These are phyloP conservation scores for Gallinago jamesoni DNA, from an alignment of 2,113 vertebrate species.

Conservation along the genomic window DNA sequence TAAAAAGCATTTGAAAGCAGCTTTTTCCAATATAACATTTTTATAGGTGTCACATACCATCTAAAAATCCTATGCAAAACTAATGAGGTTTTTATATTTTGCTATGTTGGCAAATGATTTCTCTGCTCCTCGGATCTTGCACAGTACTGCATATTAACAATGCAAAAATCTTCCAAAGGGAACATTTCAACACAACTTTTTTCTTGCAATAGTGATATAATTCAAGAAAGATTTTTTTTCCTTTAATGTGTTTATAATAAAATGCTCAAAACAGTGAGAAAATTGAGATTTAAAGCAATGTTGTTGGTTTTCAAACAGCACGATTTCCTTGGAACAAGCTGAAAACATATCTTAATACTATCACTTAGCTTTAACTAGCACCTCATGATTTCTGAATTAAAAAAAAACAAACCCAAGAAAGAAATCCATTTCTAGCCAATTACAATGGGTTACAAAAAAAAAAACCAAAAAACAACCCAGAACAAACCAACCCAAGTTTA, in stretches of 20 bases:
- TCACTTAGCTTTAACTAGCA: background rate
- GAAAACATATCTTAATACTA: background rate
- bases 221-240: background rate
- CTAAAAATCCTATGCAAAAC: background rate
- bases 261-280: background rate
- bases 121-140: background rate
- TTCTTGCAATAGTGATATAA: background rate
- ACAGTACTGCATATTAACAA: background rate
- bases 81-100: background rate
- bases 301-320: background rate
- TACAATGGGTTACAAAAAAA: background rate
- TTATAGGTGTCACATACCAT: background rate
- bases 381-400: background rate
- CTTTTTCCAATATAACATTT: background rate
- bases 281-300: background rate
- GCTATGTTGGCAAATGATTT: background rate
- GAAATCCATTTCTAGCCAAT: background rate
- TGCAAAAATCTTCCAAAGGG: background rate
- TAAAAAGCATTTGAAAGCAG: background rate
- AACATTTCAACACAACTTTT: background rate
- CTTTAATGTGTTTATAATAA: background rate
- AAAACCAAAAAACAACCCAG: too few species aligned
- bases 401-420: background rate
- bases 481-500: background rate
- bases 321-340: background rate